phyloP scores from a whole-genome alignment of 2,888 invertebrate genomes.

The Halictus quadricinctus region DNA sequence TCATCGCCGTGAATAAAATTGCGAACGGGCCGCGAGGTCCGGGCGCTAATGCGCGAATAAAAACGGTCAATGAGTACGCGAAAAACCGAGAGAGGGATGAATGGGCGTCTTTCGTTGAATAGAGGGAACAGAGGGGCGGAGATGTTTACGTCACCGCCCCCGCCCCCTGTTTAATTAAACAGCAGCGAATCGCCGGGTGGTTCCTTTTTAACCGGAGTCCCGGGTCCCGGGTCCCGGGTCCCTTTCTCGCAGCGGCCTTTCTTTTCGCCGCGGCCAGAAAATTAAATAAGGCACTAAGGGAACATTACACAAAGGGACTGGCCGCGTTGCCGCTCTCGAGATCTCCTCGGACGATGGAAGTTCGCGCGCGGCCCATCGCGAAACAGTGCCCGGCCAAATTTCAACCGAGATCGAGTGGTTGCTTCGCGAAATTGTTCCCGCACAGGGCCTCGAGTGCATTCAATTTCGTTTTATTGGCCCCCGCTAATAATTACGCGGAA shows the following conservation, averaged over 20 bases:
- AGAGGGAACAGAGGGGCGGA: neutral
- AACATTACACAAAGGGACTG: neutral
- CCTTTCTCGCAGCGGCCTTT: neutral
- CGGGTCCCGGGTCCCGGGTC: neutral
- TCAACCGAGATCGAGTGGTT: neutral
- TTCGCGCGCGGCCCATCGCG: neutral
- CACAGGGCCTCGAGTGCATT: neutral
- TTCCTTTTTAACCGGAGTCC: conserved; percentile 8
- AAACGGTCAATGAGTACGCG: conserved; percentile 12
- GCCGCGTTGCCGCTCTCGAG: neutral
- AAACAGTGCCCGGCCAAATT: neutral
- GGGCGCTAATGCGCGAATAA: conserved; percentile 31
- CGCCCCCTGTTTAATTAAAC: conserved; percentile 32
- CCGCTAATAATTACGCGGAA: neutral
- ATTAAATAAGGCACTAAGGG: conserved; percentile 13
- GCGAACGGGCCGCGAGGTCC: neutral
- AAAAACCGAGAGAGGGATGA: neutral
- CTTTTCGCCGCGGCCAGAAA: conserved; percentile 6
- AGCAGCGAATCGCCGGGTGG: conserved; percentile 1
- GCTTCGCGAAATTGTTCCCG: neutral
- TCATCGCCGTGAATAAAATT: conserved; percentile 36
- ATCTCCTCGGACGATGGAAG: neutral
- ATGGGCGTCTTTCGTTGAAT: neutral
- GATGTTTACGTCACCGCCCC: conserved; percentile 2
- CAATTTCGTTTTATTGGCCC: conserved; percentile 2